Percentiles rank a stretch among this genome's conserved stretches.
phyloP scores from a whole-genome alignment of 2,113 vertebrate genomes.

The Antennarius striatus region DNA sequence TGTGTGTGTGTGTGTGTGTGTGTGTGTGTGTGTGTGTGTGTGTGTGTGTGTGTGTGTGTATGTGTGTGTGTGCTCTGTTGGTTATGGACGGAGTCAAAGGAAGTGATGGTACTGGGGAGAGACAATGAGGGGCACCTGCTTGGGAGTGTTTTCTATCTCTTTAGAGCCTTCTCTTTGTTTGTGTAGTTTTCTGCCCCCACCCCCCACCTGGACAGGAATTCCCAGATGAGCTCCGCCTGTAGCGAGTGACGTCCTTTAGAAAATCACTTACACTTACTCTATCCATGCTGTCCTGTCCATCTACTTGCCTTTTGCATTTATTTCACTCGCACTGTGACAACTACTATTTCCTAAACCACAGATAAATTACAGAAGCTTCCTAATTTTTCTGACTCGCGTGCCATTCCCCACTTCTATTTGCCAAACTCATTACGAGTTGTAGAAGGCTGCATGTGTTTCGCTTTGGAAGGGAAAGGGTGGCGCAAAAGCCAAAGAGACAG shows the following conservation, averaged over 20 bases:
- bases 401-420: constrained; percentile 53
- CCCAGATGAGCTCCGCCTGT: constrained; percentile 58
- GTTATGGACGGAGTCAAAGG: constrained; percentile 15
- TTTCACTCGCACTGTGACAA: constrained; percentile 4
- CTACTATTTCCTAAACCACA: constrained; percentile 22
- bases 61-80: constrained; percentile 26
- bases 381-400: constrained; percentile 50
- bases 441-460: constrained; percentile 28
- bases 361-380: constrained; percentile 39
- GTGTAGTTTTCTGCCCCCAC: constrained; percentile 44
- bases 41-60: constrained; percentile 10
- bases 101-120: constrained; percentile 32
- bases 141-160: constrained; percentile 16
- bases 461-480: constrained; percentile 27
- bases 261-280: constrained; percentile 44
- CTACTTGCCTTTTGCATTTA: constrained; percentile 1
- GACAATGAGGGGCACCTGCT: constrained; percentile 54
- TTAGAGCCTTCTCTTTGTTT: constrained; percentile 37
- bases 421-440: constrained; percentile 61
- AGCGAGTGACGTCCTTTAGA: constrained; percentile 63
- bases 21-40: constrained; percentile 19
- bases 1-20: not conserved
- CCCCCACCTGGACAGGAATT: constrained; percentile 67
- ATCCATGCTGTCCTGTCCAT: not conserved
- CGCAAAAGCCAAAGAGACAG: constrained; percentile 15